Conservation (phyloP, 2,797 vertebrate species). For the Champsocephalus esox region DNA sequence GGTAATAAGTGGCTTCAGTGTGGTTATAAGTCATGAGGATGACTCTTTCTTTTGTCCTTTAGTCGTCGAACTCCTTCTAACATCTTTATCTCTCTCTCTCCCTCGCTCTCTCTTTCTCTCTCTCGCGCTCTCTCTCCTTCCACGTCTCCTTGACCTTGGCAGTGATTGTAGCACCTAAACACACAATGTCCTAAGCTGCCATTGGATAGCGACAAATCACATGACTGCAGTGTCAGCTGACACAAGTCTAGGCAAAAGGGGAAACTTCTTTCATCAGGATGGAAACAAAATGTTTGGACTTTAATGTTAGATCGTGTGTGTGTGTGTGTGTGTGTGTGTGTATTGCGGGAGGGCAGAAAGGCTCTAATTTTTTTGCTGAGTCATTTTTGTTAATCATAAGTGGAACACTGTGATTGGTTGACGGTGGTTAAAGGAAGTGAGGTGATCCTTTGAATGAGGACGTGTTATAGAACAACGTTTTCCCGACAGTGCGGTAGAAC, state of each 20-base stretch:
- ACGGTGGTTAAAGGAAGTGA: slow-evolving; percentile 50
- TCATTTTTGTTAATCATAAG: slow-evolving; percentile 70
- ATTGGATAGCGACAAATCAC: slow-evolving; percentile 70
- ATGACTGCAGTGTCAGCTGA: slow-evolving; percentile 77
- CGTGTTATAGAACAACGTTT: slow-evolving; percentile 46
- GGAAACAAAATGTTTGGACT: slow-evolving; percentile 51
- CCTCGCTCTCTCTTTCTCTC: background rate
- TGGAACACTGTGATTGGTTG: slow-evolving; percentile 51
- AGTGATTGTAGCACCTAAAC: slow-evolving; percentile 65
- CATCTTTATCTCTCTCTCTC: slow-evolving; percentile 19
- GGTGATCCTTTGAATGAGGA: slow-evolving; percentile 60
- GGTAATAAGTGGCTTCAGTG: slow-evolving; percentile 57
- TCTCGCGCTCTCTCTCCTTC: slow-evolving; percentile 27
- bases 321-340: slow-evolving; percentile 23
- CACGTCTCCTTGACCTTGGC: slow-evolving; percentile 77
- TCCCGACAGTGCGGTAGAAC: slow-evolving; percentile 10
- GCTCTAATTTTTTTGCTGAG: slow-evolving; percentile 69
- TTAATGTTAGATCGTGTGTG: slow-evolving; percentile 49
- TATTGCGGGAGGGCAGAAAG: slow-evolving; percentile 20
- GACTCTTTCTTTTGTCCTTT: slow-evolving; percentile 30
- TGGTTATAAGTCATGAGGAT: slow-evolving; percentile 56
- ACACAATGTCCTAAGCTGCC: slow-evolving; percentile 51
- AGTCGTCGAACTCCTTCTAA: slow-evolving; percentile 21
- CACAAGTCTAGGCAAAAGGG: slow-evolving; percentile 74
- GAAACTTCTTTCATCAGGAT: slow-evolving; percentile 71